A percentile compares a stretch with the other conserved stretches of the same genome.
Conservation (phyloP, 2,797 vertebrate species). For the Erpetoichthys calabaricus region DNA sequence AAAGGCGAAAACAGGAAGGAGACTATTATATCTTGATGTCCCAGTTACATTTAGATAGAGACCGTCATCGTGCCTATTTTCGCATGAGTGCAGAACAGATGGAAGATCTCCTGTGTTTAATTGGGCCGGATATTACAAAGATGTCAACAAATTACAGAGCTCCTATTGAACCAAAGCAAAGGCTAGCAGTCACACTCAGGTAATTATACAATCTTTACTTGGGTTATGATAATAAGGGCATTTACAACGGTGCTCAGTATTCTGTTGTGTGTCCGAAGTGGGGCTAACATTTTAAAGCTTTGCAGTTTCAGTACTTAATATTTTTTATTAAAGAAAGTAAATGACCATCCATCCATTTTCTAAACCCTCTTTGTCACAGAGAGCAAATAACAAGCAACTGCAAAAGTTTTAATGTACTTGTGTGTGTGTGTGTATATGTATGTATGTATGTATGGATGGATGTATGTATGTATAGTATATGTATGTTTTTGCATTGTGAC, state of each 20-base stretch:
- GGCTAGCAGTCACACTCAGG: conserved; percentile 5
- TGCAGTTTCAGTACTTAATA: too few relatives aligned
- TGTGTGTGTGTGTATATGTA: background rate
- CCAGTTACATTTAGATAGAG: conserved; percentile 6
- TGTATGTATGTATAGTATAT: background rate
- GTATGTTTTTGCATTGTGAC: too few relatives aligned
- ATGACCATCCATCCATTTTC: too few relatives aligned
- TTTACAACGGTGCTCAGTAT: too few relatives aligned
- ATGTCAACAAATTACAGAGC: conserved; percentile 4
- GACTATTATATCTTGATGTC: conserved; percentile 5
- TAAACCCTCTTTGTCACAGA: too few relatives aligned
- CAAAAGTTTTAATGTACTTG: background rate
- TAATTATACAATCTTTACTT: background rate
- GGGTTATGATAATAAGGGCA: too few relatives aligned
- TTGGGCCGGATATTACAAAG: conserved; percentile 4
- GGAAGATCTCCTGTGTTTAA: conserved; percentile 4
- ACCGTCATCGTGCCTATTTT: conserved; percentile 10
- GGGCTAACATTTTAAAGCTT: too few relatives aligned
- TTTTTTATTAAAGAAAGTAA: too few relatives aligned
- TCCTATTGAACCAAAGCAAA: conserved; percentile 11
- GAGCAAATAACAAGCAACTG: too few relatives aligned
- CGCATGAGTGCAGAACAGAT: conserved; percentile 11
- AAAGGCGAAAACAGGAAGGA: conserved; percentile 1
- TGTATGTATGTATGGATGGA: background rate
- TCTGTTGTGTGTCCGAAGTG: too few relatives aligned